A percentile compares a stretch with the other conserved stretches of the same genome.
Conservation (phyloP, 2,113 vertebrate species). For the Crotalus tigris region DNA sequence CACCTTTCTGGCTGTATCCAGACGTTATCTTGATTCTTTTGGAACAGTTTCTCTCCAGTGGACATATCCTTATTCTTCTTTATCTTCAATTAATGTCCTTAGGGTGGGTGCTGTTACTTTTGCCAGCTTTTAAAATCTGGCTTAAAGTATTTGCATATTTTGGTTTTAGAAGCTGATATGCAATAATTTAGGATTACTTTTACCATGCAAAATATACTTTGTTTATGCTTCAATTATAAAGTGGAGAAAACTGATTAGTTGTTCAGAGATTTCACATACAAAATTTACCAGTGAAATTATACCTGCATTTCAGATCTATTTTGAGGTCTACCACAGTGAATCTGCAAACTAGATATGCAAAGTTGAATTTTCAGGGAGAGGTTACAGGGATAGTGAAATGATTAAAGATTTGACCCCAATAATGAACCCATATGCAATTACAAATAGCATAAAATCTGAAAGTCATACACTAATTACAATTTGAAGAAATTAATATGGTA, state of each 20-base stretch:
- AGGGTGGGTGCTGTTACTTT: neutral
- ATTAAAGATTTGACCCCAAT: neutral
- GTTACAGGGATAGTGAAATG: neutral
- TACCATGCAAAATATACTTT: neutral
- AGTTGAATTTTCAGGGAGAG: neutral
- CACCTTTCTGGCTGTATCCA: neutral
- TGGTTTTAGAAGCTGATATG: neutral
- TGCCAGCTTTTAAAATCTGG: neutral
- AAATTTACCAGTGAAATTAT: neutral
- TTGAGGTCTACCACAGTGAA: neutral
- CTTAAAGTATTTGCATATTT: neutral
- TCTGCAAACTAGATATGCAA: neutral
- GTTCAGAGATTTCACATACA: neutral
- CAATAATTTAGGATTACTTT: neutral
- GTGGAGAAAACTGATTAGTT: neutral
- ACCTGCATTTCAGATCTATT: neutral
- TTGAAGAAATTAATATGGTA: neutral
- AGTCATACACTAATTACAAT: neutral
- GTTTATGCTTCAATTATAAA: neutral
- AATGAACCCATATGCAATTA: neutral
- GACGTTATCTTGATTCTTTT: neutral
- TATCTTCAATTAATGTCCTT: neutral
- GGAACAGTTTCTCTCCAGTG: neutral
- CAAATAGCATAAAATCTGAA: constrained; percentile 1
- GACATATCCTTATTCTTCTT: neutral